Base-by-base conservation (phyloP, 2,797 vertebrate genomes). In the Aphelocoma californica region DNA sequence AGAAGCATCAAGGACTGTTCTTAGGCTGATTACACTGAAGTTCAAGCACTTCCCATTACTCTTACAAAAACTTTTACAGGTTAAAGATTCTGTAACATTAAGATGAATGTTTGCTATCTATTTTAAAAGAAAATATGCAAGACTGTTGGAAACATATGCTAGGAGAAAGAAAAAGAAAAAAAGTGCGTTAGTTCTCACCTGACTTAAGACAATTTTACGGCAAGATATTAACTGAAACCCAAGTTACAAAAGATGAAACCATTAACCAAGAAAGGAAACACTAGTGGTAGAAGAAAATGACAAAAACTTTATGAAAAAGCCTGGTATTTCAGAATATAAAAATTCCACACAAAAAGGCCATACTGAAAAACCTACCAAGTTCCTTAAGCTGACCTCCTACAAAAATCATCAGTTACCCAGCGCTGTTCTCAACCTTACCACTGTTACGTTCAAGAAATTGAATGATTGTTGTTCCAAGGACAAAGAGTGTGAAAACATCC, bases 81-180 rank as follows among this genome's bases (percentile, higher is more conserved):
- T 58, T 90, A 86, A 65, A 69, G 47, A 19, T 89, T 47, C 91
- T 77, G 4, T 82, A 62, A 72, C 48, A 36, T 66, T 53, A 85
- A 11, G 24, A 61, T 42, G 15, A 66, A 93, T 88, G 67, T 65
- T 79, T 83, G 47, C 31, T 88, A 70, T 36, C 34, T 88, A 51
- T 80, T 86, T 94, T 32, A 48, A 89, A 81, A 74, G 51, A 90
- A 95, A 81, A 92, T 60, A 92, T 10, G 8, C 20, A 94, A 62
- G 56, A 61, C 65, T 84, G 16, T 75, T 95, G 53, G 79, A 94
- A 95, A 89, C 13, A 66, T n/a, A 69, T 18, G 20, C 9, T 44
- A 66, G 31, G 10, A 92, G 44, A 69, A 90, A n/a, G 42, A 56
- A 84, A 92, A 64, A 36, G 36, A 15, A 47, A 45, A 61, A 9